These are phyloP conservation scores for Chelonus formosanus DNA, from an alignment of 2,888 invertebrate species.

Conservation along the genomic window DNA sequence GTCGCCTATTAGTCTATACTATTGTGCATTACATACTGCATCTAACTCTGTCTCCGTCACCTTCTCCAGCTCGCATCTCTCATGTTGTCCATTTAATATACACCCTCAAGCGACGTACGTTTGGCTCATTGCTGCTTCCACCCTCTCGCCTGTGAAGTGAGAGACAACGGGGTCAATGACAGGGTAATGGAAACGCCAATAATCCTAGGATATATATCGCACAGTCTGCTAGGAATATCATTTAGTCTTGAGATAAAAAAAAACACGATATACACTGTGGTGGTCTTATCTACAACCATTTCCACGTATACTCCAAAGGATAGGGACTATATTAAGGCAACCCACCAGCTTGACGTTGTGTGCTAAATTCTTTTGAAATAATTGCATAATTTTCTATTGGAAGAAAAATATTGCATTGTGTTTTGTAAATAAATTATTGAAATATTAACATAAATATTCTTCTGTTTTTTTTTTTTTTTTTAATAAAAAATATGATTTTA, in stretches of 20 bases:
- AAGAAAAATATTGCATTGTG: no score
- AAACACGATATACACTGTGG: background rate
- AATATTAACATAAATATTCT: no score
- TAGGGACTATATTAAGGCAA: no score
- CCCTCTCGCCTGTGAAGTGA: constrained; percentile 4
- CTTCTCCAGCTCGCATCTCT: constrained; percentile 15
- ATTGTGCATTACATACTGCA: constrained; percentile 26
- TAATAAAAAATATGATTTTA: no score
- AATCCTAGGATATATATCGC: constrained; percentile 24
- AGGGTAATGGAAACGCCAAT: constrained; percentile 34
- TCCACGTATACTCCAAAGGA: background rate
- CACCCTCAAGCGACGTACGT: constrained; percentile 26
- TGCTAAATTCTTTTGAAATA: no score
- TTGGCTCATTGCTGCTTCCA: constrained; percentile 27
- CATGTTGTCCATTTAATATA: constrained; percentile 30
- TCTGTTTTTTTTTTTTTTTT: no score
- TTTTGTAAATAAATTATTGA: no score
- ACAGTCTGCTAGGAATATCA: constrained; percentile 17
- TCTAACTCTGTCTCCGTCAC: background rate
- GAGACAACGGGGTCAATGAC: constrained; percentile 33
- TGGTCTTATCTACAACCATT: constrained; percentile 2
- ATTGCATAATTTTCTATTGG: no score
- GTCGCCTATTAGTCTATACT: constrained; percentile 23
- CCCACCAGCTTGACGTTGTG: no score
- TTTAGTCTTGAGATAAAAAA: constrained; percentile 8